Evolutionary conservation across 2,888 invertebrate genomes (phyloP).

Genomic region (Synanthedon tipuliformis): DNA sequence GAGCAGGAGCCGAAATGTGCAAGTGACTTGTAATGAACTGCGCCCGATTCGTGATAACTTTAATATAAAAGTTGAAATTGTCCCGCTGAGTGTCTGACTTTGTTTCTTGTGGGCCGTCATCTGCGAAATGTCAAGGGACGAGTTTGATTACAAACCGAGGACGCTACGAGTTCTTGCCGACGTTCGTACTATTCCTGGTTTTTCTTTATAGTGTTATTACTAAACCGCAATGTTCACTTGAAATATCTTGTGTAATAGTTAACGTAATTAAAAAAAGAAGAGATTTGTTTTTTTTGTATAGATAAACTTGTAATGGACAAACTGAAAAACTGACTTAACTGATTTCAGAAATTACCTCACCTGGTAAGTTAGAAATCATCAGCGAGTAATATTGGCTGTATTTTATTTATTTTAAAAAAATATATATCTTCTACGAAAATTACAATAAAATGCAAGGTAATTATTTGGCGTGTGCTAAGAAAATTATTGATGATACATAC

Average conservation of each 20-base stretch:
- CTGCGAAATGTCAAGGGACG: conserved; percentile 9
- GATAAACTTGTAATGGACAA: no score
- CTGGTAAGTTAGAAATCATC: no score
- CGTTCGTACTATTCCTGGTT: not conserved
- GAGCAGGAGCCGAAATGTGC: conserved; percentile 4
- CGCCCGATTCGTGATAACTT: conserved; percentile 7
- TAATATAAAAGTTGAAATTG: conserved; percentile 14
- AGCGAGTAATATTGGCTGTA: no score
- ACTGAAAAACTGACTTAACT: no score
- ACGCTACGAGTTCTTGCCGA: not conserved
- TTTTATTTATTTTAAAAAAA: no score
- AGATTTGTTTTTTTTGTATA: no score
- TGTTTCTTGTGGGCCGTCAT: conserved; percentile 13
- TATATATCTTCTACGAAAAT: not conserved
- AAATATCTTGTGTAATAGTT: no score
- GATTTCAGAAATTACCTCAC: no score
- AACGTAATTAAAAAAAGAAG: no score
- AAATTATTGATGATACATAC: no score
- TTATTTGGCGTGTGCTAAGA: no score
- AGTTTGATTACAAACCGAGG: not conserved
- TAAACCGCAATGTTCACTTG: no score
- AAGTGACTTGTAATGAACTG: conserved; percentile 18
- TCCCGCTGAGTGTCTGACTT: conserved; percentile 7
- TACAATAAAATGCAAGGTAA: not conserved
- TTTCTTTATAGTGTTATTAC: not conserved